These are phyloP conservation scores for Ichneumon xanthorius DNA, from an alignment of 2,888 invertebrate species.

Conservation along the genomic window DNA sequence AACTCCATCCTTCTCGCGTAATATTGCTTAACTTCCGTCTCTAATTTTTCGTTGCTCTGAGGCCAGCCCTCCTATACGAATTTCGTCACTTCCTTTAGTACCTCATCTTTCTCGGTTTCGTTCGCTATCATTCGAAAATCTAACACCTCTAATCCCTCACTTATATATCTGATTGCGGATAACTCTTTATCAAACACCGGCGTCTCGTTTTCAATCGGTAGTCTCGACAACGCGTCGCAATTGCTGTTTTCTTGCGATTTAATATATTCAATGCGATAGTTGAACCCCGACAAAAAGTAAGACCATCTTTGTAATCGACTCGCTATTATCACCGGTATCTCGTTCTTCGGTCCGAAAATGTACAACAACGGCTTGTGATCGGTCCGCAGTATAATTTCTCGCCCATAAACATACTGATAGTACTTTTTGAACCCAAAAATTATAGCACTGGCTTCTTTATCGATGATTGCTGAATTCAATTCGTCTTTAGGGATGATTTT, in stretches of 20 bases:
- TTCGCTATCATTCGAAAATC: neutral
- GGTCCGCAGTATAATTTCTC: constrained; percentile 2
- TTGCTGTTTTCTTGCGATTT: constrained; percentile 53
- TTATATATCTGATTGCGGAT: neutral
- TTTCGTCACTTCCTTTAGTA: neutral
- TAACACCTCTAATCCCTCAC: neutral
- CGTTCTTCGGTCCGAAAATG: constrained; percentile 23
- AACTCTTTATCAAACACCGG: constrained; percentile 17
- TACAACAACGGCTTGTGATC: constrained; percentile 20
- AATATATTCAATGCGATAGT: constrained; percentile 25
- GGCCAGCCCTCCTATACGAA: neutral
- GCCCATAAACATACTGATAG: constrained; percentile 15
- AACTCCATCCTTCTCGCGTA: neutral
- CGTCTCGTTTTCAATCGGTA: constrained; percentile 50
- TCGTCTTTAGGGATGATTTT: constrained; percentile 21
- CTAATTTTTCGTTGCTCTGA: neutral
- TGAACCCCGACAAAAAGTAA: constrained; percentile 18
- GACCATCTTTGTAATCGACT: constrained; percentile 38
- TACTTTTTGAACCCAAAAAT: constrained; percentile 48
- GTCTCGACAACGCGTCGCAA: constrained; percentile 56
- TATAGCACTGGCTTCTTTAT: constrained; percentile 47
- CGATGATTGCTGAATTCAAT: neutral
- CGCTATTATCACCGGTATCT: constrained; percentile 6
- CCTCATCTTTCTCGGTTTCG: neutral
- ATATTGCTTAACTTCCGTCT: neutral